These are phyloP conservation scores for Stegastes partitus DNA, from an alignment of 2,113 vertebrate species.

Conservation along the genomic window DNA sequence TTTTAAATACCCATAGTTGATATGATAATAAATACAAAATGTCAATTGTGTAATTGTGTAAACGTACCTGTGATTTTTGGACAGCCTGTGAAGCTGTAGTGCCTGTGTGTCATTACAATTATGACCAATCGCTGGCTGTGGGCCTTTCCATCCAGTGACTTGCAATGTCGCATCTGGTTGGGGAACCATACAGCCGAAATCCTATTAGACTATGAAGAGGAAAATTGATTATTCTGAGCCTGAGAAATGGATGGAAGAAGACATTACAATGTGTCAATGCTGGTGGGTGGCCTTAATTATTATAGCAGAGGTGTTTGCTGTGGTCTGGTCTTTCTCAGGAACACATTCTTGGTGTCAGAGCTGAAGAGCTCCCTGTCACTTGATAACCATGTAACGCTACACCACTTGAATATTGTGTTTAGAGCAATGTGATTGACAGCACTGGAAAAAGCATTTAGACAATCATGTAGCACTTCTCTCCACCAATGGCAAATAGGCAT, in stretches of 20 bases:
- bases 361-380: conserved; percentile 21
- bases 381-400: not conserved
- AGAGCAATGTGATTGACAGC: too few species aligned
- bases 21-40: too few species aligned
- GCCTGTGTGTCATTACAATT: not conserved
- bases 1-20: too few species aligned
- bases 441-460: too few species aligned
- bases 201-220: not conserved
- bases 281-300: not conserved
- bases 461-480: too few species aligned
- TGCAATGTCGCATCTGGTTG: not conserved
- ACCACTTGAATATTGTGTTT: not conserved
- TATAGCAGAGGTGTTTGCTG: not conserved
- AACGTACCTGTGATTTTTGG: too few species aligned
- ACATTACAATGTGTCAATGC: not conserved
- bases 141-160: not conserved
- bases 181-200: not conserved
- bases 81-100: too few species aligned
- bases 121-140: not conserved
- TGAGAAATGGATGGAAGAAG: not conserved
- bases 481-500: too few species aligned
- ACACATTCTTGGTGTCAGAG: conserved; percentile 67
- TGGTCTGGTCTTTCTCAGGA: conserved; percentile 43
- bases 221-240: not conserved
- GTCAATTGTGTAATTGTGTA: too few species aligned